phyloP scores from a whole-genome alignment of 2,113 vertebrate species.

The Melanerpes formicivorus region DNA sequence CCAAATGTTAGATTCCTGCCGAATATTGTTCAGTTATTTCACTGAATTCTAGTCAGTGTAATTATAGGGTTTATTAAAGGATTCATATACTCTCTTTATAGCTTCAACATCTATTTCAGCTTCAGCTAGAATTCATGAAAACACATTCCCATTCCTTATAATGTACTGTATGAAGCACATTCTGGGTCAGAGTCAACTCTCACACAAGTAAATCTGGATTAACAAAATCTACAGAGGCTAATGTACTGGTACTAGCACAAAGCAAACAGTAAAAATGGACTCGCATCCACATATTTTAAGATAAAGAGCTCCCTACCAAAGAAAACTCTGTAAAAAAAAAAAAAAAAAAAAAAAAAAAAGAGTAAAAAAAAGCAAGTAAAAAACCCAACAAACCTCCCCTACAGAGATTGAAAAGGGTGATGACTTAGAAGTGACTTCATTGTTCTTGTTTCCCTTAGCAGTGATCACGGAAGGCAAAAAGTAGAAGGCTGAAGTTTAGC shows the following conservation, averaged over 20 bases:
- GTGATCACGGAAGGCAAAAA: background rate
- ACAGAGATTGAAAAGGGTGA: slow-evolving; percentile 30
- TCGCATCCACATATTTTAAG: slow-evolving; percentile 1
- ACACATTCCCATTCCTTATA: slow-evolving; percentile 5
- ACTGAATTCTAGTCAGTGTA: slow-evolving; percentile 18
- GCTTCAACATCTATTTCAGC: slow-evolving; percentile 5
- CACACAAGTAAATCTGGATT: slow-evolving; percentile 63
- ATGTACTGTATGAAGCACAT: slow-evolving; percentile 10
- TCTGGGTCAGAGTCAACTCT: slow-evolving; percentile 46
- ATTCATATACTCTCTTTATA: slow-evolving; percentile 17
- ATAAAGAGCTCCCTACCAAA: slow-evolving; percentile 8
- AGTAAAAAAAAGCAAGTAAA: background rate
- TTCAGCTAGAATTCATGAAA: slow-evolving; percentile 28
- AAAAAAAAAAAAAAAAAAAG: too few relatives aligned
- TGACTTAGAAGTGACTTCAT: slow-evolving; percentile 38
- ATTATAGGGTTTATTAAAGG: slow-evolving; percentile 39
- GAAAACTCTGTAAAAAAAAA: background rate
- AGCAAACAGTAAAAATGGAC: slow-evolving; percentile 22
- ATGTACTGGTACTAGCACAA: slow-evolving; percentile 29
- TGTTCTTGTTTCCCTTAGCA: slow-evolving; percentile 20
- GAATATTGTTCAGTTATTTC: slow-evolving; percentile 6
- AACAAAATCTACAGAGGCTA: slow-evolving; percentile 51
- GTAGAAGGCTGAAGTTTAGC: slow-evolving; percentile 9
- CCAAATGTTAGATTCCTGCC: background rate
- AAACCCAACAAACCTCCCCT: background rate